phyloP scores from a whole-genome alignment of 2,888 invertebrate genomes.

The Graphium colonna region DNA sequence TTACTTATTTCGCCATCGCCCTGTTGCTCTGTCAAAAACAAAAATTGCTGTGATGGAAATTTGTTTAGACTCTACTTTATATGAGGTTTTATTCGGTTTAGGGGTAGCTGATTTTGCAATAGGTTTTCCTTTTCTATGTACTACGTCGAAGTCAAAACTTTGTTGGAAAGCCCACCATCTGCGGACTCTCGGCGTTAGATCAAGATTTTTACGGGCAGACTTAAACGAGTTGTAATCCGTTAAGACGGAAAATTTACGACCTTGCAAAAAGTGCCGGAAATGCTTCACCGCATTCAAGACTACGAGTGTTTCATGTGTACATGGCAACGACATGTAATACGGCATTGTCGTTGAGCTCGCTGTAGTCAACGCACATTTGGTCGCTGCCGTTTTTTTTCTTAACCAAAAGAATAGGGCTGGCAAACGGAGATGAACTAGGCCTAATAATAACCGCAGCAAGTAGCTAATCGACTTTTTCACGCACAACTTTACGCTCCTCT shows the following conservation, averaged over 20 bases:
- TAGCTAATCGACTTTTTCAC: too few species aligned
- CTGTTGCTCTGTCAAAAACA: slow-evolving; percentile 36
- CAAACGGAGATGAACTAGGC: too few species aligned
- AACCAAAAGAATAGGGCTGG: too few species aligned
- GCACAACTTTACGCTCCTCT: too few species aligned
- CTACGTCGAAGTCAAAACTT: slow-evolving; percentile 25
- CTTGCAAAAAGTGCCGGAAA: slow-evolving; percentile 26
- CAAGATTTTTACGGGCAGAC: slow-evolving; percentile 12
- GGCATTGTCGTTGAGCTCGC: too few species aligned
- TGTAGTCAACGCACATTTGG: too few species aligned
- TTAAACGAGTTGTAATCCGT: slow-evolving; percentile 27
- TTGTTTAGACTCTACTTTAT: slow-evolving; percentile 25
- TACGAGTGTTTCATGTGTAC: too few species aligned
- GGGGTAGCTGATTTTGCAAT: not conserved
- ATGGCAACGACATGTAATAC: too few species aligned
- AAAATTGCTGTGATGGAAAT: slow-evolving; percentile 28
- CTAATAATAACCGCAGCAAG: too few species aligned
- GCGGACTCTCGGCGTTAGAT: slow-evolving; percentile 20
- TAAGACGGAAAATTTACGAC: slow-evolving; percentile 22
- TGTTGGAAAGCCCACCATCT: slow-evolving; percentile 25
- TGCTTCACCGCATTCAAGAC: slow-evolving; percentile 20
- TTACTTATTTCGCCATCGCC: slow-evolving; percentile 30
- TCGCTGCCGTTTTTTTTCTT: too few species aligned
- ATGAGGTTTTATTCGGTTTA: too few species aligned
- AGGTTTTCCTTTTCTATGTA: not conserved